Base-by-base conservation (phyloP, 92 coral and sea anemone genomes). In the Phenganax stokvisi region DNA sequence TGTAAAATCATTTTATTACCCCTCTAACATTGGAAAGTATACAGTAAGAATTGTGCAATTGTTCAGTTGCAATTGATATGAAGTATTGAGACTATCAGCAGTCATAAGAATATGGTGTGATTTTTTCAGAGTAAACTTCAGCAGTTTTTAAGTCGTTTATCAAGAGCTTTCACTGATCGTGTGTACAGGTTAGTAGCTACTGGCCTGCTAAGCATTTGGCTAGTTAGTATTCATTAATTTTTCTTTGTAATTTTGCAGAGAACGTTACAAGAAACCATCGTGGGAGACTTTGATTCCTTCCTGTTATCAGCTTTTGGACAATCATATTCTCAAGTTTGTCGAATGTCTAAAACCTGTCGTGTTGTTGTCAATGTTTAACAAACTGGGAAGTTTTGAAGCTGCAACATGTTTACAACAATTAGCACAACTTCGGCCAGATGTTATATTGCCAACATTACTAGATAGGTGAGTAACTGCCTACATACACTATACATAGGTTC, bases 331-430 rank as follows among this genome's bases (percentile, higher is more conserved):
- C 20, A 87, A 85, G 81, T 96, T 96, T 87, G 99, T 96, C n/a
- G 99, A 96, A 80, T 90, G 99, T 59, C 81, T 96, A 3, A 96
- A 96, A 73, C 97, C 99, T 16, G 88, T 94, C 1, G 99, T 92
- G 67, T 92, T 96, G 97, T 80, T 96, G 64, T 90, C 99, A n/a
- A 89, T 96, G 71, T 96, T 96, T 54, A 88, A 96, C 90, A 96
- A 92, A 85, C 75, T 84, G 80, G 99, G 99, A 1, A 96, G 97
- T 77, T 96, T 88, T 87, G 97, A 96, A 80, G 99, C 99, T 7
- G 99, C 99, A n/a, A 88, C 87, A 44, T 92, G 96, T 51, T 90
- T 96, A 9, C 99, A 92, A 51, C 92, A 96, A 74, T 73, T 96
- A 65, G 97, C 99, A 8, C 86, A 90, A 75, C 92, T 96, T 75